Evolutionary conservation across 2,888 invertebrate species (phyloP), one percentile per base, ranked within the genome.

Genomic region (Petrolisthes cinctipes): DNA sequence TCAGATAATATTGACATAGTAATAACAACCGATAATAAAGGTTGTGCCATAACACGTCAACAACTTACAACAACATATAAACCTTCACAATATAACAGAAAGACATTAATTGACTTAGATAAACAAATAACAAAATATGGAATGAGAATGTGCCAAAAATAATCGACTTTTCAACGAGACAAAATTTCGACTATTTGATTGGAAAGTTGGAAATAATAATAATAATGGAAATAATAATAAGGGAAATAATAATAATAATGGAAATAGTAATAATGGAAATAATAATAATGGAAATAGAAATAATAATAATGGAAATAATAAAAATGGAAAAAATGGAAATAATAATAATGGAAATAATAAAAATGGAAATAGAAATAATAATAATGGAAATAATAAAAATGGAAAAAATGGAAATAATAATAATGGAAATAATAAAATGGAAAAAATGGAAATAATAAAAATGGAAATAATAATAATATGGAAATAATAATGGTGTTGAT

Each of bases 151-250:
- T 51, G 66, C 61, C 2, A 9, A 71, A 4, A 86, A 86, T 71
- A 20, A 79, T n/a, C 84, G 86, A 5, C 61, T 90, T n/a, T 89
- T 83, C 73, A 89, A 90, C 61, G 84, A 66, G 14, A 68, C 81
- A 9, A 90, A 90, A 54, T 90, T 90, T 73, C 86, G 90, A 14
- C 80, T 85, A 17, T 82, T 61, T 23, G 85, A 85, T 2, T 86
- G 82, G 53, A 1, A 14, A 3, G 1, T n/a, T 71, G 71, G 1
- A 61, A 53, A 37, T 37, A 37, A 37, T 37, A 37, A 37, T 1
- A 37, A 61, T 23, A 37, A 37, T 37, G 37, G 2, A 1, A 2
- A 53, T 37, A 37, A 2, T 51, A 2, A 37, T 37, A 37, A 37
- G n/a, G n/a, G n/a, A 37, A 37, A 37, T 37, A 37, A 37, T 37